These are phyloP conservation scores for Porites lobata DNA, from an alignment of 92 coral and sea anemone species.

Conservation along the genomic window DNA sequence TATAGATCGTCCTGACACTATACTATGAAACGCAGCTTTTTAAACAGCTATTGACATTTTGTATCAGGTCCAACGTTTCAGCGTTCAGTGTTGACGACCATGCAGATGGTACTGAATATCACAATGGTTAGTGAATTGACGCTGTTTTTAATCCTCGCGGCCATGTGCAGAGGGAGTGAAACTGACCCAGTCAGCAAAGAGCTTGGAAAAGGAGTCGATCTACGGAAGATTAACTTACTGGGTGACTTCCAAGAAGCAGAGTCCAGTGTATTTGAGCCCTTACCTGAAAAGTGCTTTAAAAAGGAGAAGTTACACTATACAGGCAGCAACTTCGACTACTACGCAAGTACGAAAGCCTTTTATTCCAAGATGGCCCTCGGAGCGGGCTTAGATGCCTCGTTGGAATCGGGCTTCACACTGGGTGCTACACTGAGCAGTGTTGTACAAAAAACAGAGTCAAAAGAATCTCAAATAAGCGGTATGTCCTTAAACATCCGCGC, in stretches of 20 bases:
- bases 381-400: slow-evolving; percentile 3
- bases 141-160: neutral
- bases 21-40: no score
- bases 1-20: no score
- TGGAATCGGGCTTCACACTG: neutral
- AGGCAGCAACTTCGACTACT: neutral
- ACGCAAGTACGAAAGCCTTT: slow-evolving; percentile 37
- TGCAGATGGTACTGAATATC: no score
- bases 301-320: neutral
- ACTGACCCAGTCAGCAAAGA: neutral
- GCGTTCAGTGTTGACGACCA: no score
- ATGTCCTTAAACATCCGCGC: neutral
- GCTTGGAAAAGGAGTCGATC: neutral
- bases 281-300: neutral
- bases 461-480: neutral
- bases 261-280: neutral
- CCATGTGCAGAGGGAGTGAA: neutral
- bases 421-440: slow-evolving; percentile 1
- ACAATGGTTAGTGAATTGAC: neutral
- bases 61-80: no score
- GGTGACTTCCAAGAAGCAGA: neutral
- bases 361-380: slow-evolving; percentile 22
- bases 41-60: no score
- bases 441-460: neutral
- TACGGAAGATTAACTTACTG: neutral